Percentiles rank a stretch among this genome's conserved stretches.
Conservation (phyloP, 2,888 invertebrate genomes). For the Lithophane ornitopus region DNA sequence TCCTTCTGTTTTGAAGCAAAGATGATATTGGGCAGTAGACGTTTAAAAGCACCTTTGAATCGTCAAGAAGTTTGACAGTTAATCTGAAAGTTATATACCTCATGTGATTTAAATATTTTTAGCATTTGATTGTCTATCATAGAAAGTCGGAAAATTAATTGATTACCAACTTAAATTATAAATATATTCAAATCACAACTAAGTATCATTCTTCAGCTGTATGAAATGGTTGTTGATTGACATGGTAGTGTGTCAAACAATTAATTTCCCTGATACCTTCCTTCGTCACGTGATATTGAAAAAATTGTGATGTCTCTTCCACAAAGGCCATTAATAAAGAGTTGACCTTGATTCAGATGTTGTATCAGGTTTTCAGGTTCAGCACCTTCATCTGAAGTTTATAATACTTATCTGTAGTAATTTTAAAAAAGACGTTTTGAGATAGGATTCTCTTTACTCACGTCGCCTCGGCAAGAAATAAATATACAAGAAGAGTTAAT, state of each 20-base stretch:
- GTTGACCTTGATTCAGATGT: not conserved
- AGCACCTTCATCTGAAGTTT: not conserved
- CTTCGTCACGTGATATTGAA: not conserved
- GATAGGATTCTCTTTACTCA: not conserved
- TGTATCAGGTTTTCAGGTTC: not conserved
- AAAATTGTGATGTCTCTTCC: not conserved
- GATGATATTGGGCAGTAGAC: not conserved
- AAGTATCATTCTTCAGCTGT: not conserved
- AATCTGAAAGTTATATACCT: not conserved
- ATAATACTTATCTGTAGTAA: no score
- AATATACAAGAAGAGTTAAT: not conserved
- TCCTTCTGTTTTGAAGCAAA: not conserved
- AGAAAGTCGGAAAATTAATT: not conserved
- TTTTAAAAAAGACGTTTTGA: not conserved
- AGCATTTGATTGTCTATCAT: not conserved
- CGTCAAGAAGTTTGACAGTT: not conserved
- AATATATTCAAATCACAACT: not conserved
- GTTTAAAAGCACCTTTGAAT: not conserved
- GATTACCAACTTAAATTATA: not conserved
- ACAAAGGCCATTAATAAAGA: not conserved
- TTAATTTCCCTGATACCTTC: not conserved
- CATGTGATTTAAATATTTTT: not conserved
- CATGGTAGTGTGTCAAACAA: not conserved
- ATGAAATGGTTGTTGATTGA: not conserved
- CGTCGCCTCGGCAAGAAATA: not conserved